Base-by-base conservation (phyloP, 2,113 vertebrate species). In the Planiliza haematocheilus region DNA sequence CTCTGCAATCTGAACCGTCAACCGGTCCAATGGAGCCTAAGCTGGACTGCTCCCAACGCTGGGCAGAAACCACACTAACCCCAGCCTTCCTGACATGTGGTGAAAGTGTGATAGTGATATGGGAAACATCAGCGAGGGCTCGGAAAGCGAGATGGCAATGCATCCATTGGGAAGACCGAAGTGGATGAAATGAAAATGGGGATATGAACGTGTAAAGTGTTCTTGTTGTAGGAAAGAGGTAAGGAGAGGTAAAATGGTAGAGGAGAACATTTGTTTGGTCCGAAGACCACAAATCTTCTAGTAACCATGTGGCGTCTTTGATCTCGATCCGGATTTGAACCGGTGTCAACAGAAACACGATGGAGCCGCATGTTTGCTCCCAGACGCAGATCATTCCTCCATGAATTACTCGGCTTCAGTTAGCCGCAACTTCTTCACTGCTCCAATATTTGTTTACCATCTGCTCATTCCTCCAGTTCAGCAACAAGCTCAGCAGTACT, bases 231-330 rank as follows among this genome's bases (percentile, higher is more conserved):
- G 74, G 58, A 69, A 77, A 67, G 42, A 70, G 60, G 56, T 24
- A 70, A 65, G 16, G 43, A 56, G 57, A 78, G 64, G 74, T 84
- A 58, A 82, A 77, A 85, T 74, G 71, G 80, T 66, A 73, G 72
- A 80, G 78, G 70, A 82, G 65, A 80, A 80, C 86, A 85, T 76
- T 70, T 80, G 68, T 58, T 65, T 4, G 11, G 71, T 71, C 56
- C n/a, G 63, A 67, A 53, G 71, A 78, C 61, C 59, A 16, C 37
- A 61, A 12, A 8, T 64, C 80, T 86, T 77, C 62, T 64, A 69
- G 63, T 38, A 82, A 77, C 77, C 80, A 79, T 91, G 83, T 79
- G 83, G 81, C 12, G 48, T 77, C 87, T 93, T 92, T 93, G 83
- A 93, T 91, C 86, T 85, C 63, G 57, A 43, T 50, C 43, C 79